Base-by-base conservation (phyloP, 2,797 vertebrate genomes). In the Chromobotia macracanthus region DNA sequence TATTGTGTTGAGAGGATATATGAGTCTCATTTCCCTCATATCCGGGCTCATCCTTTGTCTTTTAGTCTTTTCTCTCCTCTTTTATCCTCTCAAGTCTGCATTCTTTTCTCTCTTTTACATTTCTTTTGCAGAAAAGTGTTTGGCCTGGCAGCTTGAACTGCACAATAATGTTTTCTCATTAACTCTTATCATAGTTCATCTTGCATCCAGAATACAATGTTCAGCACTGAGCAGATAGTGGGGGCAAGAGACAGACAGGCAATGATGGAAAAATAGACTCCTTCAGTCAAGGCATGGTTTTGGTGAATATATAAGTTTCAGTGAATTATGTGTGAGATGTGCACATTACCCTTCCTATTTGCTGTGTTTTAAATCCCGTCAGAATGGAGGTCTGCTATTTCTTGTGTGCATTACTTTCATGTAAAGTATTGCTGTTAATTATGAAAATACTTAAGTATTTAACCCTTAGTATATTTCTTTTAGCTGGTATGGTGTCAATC, bases 181-280 rank as follows among this genome's bases (percentile, higher is more conserved):
- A 94, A 93, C 89, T 92, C 91, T 93, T 93, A 94, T 94, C 93
- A 93, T 92, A 93, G 92, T 93, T 93, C 90, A 93, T 94, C 92
- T 92, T 88, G 92, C 91, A 93, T 92, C 90, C 91, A 89, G 92
- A 93, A 53, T 53, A 53, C 51, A 53, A 53, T 53, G 18, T 53
- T 53, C 84, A 82, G 85, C 87, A 55, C 82, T 80, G 84, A 79
- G 44, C 18, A 19, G 51, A 53, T n/a, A 53, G 18, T 3, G 50
- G 50, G 50, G 8, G 48, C 48, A 16, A 16, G 48, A 50, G 80
- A 84, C 88, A 90, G 87, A 91, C 89, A 89, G 79, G 85, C 87
- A 91, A 90, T 90, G 87, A 85, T 89, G 61, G 85, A 88, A 86
- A 85, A 85, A 84, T 83, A 82, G 84, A 18, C 78, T 48, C 18